Base-by-base conservation (phyloP, 2,888 invertebrate genomes). In the Rhagonycha lutea region DNA sequence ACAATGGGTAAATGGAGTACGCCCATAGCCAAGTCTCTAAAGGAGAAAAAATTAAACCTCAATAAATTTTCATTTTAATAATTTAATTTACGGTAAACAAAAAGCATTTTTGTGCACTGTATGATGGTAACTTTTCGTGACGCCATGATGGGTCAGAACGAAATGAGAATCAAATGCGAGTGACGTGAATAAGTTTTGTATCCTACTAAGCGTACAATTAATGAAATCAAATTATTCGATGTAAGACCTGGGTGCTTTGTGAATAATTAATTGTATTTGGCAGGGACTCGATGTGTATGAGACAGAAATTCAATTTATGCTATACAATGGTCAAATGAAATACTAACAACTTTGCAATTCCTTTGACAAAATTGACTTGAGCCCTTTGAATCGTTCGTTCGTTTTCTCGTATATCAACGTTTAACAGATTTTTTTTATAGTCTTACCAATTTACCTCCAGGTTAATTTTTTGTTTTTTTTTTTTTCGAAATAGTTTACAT, bases 1-100 rank as follows among this genome's bases (percentile, higher is more conserved):
- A 77, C 74, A 73, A 77, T 74, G 61, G 76, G 76, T 74, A 77
- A 77, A 61, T 77, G 76, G n/a, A 77, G 76, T 23, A 77, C 76
- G 69, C 76, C 76, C 24, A 77, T 29, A 62, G 76, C 74, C 74
- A 77, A 74, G 76, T 74, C 76, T 77, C 76, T 77, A 68, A 28
- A 61, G 70, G 71, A 74, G 70, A 77, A 71, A 74, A 76, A 76
- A 73, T 71, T 14, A 68, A 60, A 73, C 24, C 70, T 62, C 70
- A 73, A 68, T 68, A 28, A 68, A 29, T 26, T 68, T 9, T 47
- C n/a, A 12, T 12, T 32, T 32, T 12, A 32, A 32, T 12, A 47
- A 47, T 3, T 28, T 28, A 28, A 8, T 28, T 28, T 28, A 9
- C 28, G 8, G 8, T 9, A 28, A 9, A 28, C 28, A 2, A 28